Evolutionary conservation across 2,113 vertebrate genomes (phyloP), one percentile per base, ranked within the genome.

Genomic region (Gavialis gangeticus): DNA sequence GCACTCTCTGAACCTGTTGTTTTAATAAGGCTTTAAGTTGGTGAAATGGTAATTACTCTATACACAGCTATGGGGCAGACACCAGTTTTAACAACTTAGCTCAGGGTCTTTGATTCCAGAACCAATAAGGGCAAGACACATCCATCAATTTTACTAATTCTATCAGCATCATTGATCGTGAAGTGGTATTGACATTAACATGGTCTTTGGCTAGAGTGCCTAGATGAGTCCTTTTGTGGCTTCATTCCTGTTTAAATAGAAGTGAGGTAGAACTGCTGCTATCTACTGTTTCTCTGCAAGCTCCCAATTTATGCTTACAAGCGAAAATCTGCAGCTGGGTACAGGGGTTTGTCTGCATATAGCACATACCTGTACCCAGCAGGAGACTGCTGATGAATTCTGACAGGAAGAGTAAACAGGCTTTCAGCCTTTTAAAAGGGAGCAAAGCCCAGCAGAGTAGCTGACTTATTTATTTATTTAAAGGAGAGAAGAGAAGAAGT

Each of bases 1-100:
- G 67, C 11, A 60, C 54, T 55, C 37, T 10, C 37, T 63, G 28
- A 13, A 73, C 30, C 37, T 84, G 69, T 14, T 84, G 34, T 88
- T 81, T 54, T 84, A 91, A n/a, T 60, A 82, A 82, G 64, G n/a
- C 81, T 78, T 10, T 69, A 78, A 73, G 71, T 8, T 73, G 12
- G 34, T 30, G 69, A 89, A 16, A 57, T 89, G 75, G 2, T 89
- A 92, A 95, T 95, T 93, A 91, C 30, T 82, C 37, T 90, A 37
- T 55, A 4, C 24, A n/a, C 46, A 55, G 64, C 24, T 75, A 21
- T 82, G 84, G 22, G 55, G 82, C 34, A 87, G 88, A 81, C 87
- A n/a, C 34, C 69, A 15, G 12, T 73, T 22, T 71, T 34, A 71
- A 34, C 37, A 13, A 22, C 11, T 25, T 13, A 24, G 21, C 11